Conservation (phyloP, 64 coral and sea anemone species). For the Platygyra sinensis region DNA sequence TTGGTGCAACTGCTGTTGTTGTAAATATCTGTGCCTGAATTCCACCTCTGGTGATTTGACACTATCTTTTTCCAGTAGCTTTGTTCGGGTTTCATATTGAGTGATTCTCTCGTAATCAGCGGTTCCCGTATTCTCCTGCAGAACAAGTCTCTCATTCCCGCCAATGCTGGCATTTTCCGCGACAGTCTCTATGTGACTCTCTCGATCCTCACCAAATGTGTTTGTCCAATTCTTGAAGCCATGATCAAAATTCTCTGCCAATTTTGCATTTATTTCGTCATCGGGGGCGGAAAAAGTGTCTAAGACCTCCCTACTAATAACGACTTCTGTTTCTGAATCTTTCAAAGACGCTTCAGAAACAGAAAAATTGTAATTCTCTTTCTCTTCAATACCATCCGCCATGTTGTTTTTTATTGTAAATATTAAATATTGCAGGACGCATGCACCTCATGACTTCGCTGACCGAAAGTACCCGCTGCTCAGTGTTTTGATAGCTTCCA, state of each 20-base stretch:
- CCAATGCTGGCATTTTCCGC: background rate
- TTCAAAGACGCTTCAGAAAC: background rate
- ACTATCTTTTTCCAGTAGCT: background rate
- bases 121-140: background rate
- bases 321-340: slow-evolving; percentile 15
- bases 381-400: slow-evolving; percentile 15
- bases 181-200: slow-evolving; percentile 11
- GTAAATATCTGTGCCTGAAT: slow-evolving; percentile 7
- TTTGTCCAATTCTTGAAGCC: background rate
- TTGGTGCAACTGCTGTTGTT: background rate
- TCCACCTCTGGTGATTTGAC: slow-evolving; percentile 15
- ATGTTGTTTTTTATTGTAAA: slow-evolving; percentile 33
- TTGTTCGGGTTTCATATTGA: background rate
- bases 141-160: background rate
- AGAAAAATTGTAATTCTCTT: background rate
- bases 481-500: slow-evolving; percentile 11
- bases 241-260: background rate
- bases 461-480: background rate
- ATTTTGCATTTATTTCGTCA: background rate
- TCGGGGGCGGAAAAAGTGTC: background rate
- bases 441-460: background rate
- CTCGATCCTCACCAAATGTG: background rate
- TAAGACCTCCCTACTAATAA: slow-evolving; percentile 18
- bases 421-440: background rate
- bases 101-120: background rate